Base-by-base conservation (phyloP, 1,140 invertebrate species). In the Zelostemma sp. region DNA sequence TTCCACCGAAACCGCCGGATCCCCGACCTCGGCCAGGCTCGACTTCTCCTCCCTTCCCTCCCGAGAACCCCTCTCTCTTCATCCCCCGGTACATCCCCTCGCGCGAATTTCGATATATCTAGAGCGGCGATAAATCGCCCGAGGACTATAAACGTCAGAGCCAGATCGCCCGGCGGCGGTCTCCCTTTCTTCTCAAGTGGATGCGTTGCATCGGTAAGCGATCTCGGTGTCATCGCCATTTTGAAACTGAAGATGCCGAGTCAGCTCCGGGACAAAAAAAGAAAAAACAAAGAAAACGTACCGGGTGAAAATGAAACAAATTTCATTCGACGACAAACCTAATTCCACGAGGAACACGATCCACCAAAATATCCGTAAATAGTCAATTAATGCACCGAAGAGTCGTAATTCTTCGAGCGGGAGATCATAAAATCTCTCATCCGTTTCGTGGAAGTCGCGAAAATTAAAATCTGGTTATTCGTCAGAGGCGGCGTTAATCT, bases 121-220 rank as follows among this genome's bases (percentile, higher is more conserved):
- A 35, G 63, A 69, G 56, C 49, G 43, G 64, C 58, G 47, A 70
- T 75, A 75, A 75, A 75, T 75, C 70, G 31, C 47, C 31, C 14
- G 38, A 15, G 31, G 65, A 73, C 72, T 64, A 67, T 75, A 73
- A 75, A 75, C 45, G 73, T 73, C 73, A 62, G 43, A 60, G 33
- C 68, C 70, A 73, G 56, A 60, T 50, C 63, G 63, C 43, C 45
- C 19, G 4, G 8, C 60, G 50, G 21, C 33, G 59, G 57, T 73
- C 60, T 64, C 61, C 46, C 61, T 61, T 53, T 66, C 28, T 35
- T 51, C 38, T 33, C 12, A 19, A 56, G 33, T 49, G 15, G 54
- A 57, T 49, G 40, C 41, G 57, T 51, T 54, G 56, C 54, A 31
- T 31, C 47, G 58, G 49, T 59, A 71, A 71, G 57, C 40, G 54